A percentile compares a stretch with the other conserved stretches of the same genome.
Evolutionary conservation across 2,113 vertebrate species (phyloP).

Genomic region (Chaetura pelagica): DNA sequence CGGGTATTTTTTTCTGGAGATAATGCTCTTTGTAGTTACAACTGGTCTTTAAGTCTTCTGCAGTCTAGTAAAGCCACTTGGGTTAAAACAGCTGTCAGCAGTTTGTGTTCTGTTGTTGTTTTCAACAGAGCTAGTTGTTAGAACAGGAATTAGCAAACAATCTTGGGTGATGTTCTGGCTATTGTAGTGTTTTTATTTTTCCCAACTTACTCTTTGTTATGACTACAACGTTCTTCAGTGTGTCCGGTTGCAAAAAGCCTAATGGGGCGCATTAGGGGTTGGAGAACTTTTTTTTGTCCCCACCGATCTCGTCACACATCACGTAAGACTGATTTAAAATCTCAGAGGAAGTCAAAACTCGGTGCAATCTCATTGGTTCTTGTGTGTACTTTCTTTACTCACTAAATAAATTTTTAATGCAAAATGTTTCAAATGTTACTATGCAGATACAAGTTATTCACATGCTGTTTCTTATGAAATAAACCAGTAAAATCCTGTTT

Average conservation of each 20-base stretch:
- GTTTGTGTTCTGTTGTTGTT: rapidly evolving
- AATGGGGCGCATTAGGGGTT: not conserved
- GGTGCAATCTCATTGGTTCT: not conserved
- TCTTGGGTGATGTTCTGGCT: too few species aligned
- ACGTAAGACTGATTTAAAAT: not conserved
- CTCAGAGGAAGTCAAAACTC: rapidly evolving
- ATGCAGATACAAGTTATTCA: not conserved
- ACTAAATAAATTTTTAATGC: not conserved
- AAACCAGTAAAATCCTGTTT: not conserved
- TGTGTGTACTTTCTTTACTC: rapidly evolving
- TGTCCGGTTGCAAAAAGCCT: rapidly evolving
- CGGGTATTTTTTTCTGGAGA: not conserved
- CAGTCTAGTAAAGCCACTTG: not conserved
- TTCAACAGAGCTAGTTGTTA: not conserved
- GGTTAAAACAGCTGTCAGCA: too few species aligned
- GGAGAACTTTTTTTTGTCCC: not conserved
- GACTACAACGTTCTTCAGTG: not conserved
- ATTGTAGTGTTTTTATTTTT: not conserved
- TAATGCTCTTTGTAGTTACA: not conserved
- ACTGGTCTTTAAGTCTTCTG: not conserved
- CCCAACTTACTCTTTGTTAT: too few species aligned
- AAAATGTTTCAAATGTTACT: not conserved
- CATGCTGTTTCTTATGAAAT: not conserved
- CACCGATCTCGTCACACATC: rapidly evolving
- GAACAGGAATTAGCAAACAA: not conserved